Base-by-base conservation (phyloP, 2,888 invertebrate genomes). In the Ormyrus thymus region DNA sequence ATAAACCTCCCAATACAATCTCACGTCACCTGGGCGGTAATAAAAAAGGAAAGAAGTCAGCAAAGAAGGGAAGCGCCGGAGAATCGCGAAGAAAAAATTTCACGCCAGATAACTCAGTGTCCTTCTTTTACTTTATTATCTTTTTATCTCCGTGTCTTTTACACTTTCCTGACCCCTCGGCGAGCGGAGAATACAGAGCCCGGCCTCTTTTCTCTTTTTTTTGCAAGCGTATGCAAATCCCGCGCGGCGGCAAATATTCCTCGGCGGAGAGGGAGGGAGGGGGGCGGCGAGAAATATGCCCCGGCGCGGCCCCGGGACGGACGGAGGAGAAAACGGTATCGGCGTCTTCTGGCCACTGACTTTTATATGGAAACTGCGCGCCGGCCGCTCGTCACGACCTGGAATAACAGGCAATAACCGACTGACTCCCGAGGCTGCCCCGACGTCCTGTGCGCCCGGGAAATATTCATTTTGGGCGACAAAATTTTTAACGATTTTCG, bases 191-290 rank as follows among this genome's bases (percentile, higher is more conserved):
- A 15, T 61, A 69, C 66, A 76, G 29, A 76, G 29, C 62, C 61
- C 71, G 29, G 50, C n/a, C 50, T 65, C 69, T n/a, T 56, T 58
- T 64, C 64, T 61, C 64, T 80, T 75, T 81, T 77, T 79, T 78
- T 59, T 80, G 81, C 76, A 58, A 80, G 77, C 81, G 79, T 81
- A 81, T 79, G 81, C 79, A 81, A 81, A 81, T 81, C 77, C 59
- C 62, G 72, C 79, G 81, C 76, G 76, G 65, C 43, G 61, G 78
- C 70, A 77, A 81, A 79, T 70, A 76, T 74, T 76, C 76, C 55
- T 53, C 53, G 51, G 9, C 13, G 13, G 11, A 62, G 8, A 3
- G n/a, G 56, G 5, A 65, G 64, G 46, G 11, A 62, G 13, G 62
- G 62, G 62, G 61, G 50, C 15, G 65, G 64, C 29, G 74, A 80